Percentiles rank a stretch among this genome's conserved stretches.
phyloP scores from a whole-genome alignment of 2,797 vertebrate species.

The Brotula barbata region DNA sequence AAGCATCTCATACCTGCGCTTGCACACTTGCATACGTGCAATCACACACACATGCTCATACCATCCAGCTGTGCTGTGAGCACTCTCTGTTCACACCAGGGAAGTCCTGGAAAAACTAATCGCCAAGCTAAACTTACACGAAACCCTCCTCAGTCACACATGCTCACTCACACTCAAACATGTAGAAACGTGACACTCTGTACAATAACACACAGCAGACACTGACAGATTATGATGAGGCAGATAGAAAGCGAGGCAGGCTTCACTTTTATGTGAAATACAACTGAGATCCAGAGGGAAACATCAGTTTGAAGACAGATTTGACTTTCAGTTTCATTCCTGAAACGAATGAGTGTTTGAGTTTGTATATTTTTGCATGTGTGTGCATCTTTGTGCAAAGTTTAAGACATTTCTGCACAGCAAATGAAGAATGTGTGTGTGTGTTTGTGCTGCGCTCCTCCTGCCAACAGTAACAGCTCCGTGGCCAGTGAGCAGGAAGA shows the following conservation, averaged over 20 bases:
- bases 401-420: conserved; percentile 44
- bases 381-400: conserved; percentile 40
- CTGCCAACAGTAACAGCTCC: conserved; percentile 80
- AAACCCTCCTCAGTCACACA: conserved; percentile 43
- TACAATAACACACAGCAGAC: background rate
- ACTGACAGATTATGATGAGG: background rate
- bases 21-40: conserved; percentile 25
- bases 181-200: conserved; percentile 30
- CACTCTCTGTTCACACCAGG: conserved; percentile 67
- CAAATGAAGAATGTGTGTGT: conserved; percentile 41
- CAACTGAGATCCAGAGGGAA: conserved; percentile 22
- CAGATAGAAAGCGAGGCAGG: conserved; percentile 3
- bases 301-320: conserved; percentile 38
- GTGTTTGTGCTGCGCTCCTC: conserved; percentile 63
- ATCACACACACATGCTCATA: background rate
- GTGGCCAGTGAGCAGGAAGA: conserved; percentile 73
- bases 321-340: conserved; percentile 41
- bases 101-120: conserved; percentile 72
- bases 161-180: conserved; percentile 21
- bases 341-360: conserved; percentile 37
- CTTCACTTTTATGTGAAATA: conserved; percentile 12
- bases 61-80: conserved; percentile 58
- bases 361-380: conserved; percentile 8
- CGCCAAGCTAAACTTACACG: conserved; percentile 50
- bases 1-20: conserved; percentile 70